phyloP scores from a whole-genome alignment of 2,113 vertebrate genomes.

The Phaethon lepturus region DNA sequence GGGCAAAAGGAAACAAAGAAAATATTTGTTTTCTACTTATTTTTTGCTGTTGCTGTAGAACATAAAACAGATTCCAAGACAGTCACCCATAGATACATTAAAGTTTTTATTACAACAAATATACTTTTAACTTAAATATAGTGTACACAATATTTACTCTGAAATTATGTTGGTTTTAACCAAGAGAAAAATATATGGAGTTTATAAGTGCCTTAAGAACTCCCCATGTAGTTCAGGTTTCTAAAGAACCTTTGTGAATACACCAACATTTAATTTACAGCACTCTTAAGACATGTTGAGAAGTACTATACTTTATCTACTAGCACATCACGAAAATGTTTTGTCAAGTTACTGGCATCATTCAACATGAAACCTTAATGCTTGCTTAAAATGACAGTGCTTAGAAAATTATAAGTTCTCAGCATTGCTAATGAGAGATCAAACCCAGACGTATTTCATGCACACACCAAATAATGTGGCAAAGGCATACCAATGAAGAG shows the following conservation, averaged over 20 bases:
- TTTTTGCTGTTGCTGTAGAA: background rate
- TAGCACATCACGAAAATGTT: background rate
- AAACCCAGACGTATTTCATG: background rate
- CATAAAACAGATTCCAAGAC: background rate
- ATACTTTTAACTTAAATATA: background rate
- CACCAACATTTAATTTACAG: background rate
- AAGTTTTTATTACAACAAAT: background rate
- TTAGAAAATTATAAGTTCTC: background rate
- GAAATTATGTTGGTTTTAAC: accelerated
- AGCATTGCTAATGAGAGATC: background rate
- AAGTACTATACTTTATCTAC: background rate
- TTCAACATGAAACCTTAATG: background rate
- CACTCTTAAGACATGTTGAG: background rate
- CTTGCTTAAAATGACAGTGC: background rate
- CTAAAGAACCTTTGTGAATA: background rate
- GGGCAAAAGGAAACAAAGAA: background rate
- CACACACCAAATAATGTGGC: background rate
- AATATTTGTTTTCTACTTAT: background rate
- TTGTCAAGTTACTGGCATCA: background rate
- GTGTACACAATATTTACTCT: background rate
- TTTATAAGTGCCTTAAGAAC: background rate
- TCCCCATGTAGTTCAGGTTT: background rate
- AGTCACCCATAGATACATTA: background rate
- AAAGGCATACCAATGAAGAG: background rate
- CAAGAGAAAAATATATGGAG: background rate